phyloP scores from a whole-genome alignment of 2,113 vertebrate genomes.

The Aspiorhynchus laticeps region DNA sequence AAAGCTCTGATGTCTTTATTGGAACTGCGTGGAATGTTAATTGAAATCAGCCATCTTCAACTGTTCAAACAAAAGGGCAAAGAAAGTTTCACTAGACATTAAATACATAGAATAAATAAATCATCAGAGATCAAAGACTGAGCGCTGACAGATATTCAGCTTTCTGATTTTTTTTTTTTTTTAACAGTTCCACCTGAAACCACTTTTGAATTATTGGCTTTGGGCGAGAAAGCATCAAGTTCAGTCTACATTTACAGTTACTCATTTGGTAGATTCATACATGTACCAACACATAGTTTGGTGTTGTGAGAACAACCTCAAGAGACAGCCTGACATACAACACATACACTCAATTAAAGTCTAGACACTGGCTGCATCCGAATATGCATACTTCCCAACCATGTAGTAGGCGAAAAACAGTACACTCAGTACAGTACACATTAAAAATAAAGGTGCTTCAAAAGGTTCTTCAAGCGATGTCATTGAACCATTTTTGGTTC shows the following conservation, averaged over 20 bases:
- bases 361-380: neutral
- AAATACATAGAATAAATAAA: neutral
- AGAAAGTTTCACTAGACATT: constrained; percentile 3
- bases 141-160: neutral
- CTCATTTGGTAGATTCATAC: neutral
- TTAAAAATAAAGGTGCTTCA: too few relatives aligned
- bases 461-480: too few relatives aligned
- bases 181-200: neutral
- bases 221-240: neutral
- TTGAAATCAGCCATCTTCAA: constrained; percentile 13
- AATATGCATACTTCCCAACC: neutral
- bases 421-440: too few relatives aligned
- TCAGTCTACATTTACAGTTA: neutral
- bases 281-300: neutral
- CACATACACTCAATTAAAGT: neutral
- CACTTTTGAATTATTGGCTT: neutral
- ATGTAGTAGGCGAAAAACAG: neutral
- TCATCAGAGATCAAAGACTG: constrained; percentile 8
- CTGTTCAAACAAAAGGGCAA: neutral
- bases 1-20: neutral
- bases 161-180: constrained; percentile 6
- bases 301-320: neutral
- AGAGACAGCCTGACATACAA: neutral
- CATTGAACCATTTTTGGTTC: too few relatives aligned
- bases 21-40: neutral